Base-by-base conservation (phyloP, 2,797 vertebrate genomes). In the Triplophysa yarkandensis region DNA sequence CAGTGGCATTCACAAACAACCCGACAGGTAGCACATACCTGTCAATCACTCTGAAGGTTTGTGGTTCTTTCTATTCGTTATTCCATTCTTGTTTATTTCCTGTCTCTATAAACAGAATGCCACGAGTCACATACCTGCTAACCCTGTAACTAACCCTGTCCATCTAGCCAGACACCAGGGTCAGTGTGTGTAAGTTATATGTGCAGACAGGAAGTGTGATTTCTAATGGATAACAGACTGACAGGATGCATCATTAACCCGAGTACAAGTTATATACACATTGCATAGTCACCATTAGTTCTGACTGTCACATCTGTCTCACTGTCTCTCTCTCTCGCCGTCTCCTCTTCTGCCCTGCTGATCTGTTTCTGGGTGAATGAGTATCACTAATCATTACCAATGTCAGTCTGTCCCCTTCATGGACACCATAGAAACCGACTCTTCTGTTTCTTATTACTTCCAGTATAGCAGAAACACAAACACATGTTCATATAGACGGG, bases 391-490 rank as follows among this genome's bases (percentile, higher is more conserved):
- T 44, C 82, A 83, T 81, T 80, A 43, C 73, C 8, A 77, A 72
- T 86, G 86, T 85, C 83, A 83, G 68, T 72, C 55, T 76, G 67
- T 30, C 68, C 62, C 66, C 80, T 74, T 73, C 84, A 64, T 36
- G 63, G 81, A 82, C 82, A 63, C 85, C 80, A 72, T 62, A 77
- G 87, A 70, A 84, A 86, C 77, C 58, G 66, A 75, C 72, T 72
- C 43, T 62, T 68, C 77, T 77, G 74, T 50, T 68, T 58, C 71
- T 68, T 74, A 64, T 79, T 74, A 70, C 28, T 25, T 27, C 62
- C 68, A 80, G 65, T 76, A 14, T 46, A 48, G 46, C 61, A 75
- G 25, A 27, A 67, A 68, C 64, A 68, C n/a, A 36, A 3, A 39
- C 65, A 61, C 2, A 44, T 54, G 52, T 6, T 39, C 30, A 50